Conservation (phyloP, 2,113 vertebrate species). For the Genyomyrus donnyi region DNA sequence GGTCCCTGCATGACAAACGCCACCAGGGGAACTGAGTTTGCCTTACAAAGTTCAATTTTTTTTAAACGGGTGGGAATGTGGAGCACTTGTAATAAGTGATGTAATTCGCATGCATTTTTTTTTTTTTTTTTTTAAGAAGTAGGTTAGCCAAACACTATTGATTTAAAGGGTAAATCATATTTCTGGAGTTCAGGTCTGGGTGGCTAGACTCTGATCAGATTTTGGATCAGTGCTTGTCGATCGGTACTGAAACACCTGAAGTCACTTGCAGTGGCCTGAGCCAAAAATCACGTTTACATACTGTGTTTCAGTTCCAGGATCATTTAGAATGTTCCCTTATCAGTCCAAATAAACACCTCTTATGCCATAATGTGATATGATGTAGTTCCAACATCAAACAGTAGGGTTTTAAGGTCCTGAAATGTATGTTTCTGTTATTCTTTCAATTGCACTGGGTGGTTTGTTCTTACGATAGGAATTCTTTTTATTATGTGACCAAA, state of each 20-base stretch:
- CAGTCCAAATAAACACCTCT: not conserved
- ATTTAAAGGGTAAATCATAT: not conserved
- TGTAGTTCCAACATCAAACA: not conserved
- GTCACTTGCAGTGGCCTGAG: not conserved
- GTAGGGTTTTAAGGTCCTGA: not conserved
- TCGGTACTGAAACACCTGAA: not conserved
- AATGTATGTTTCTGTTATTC: not conserved
- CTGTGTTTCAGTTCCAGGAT: not conserved
- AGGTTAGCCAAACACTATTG: not conserved
- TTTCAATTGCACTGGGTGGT: not conserved
- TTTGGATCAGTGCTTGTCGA: not conserved
- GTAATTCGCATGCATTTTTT: not conserved
- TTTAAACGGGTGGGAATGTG: not conserved
- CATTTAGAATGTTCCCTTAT: not conserved
- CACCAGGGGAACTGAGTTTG: not conserved
- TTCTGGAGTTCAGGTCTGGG: not conserved
- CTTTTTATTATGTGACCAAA: not conserved
- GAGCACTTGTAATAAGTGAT: not conserved
- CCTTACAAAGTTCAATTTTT: slow-evolving; percentile 1
- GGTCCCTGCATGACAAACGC: not conserved
- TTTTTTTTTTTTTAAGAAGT: not conserved
- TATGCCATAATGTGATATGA: not conserved
- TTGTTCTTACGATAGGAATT: not conserved
- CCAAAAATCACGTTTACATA: not conserved
- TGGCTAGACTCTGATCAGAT: not conserved